A percentile compares a stretch with the other conserved stretches of the same genome.
Conservation (phyloP, 2,113 vertebrate species). For the Macquaria ambigua region DNA sequence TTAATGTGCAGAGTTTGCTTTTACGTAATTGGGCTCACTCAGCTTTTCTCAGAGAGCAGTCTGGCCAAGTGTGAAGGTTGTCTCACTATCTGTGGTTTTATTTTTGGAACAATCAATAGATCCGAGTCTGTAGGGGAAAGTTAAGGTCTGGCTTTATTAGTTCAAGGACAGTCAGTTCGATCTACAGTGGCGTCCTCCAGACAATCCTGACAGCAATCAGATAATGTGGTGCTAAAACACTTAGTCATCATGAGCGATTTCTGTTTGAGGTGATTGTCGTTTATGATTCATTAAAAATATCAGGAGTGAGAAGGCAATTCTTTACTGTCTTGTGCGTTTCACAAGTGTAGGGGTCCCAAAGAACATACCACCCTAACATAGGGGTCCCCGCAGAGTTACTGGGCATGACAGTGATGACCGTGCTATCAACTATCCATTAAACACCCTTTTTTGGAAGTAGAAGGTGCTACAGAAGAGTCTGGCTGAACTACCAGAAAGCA, state of each 20-base stretch:
- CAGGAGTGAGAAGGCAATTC: background rate
- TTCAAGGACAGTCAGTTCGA: constrained; percentile 54
- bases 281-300: constrained; percentile 7
- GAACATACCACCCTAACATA: too few species aligned
- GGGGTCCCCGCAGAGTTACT: background rate
- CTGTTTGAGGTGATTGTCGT: constrained; percentile 18
- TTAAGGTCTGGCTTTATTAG: constrained; percentile 53
- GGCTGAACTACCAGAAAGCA: background rate
- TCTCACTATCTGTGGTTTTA: constrained; percentile 23
- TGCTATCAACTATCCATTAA: background rate
- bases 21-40: background rate
- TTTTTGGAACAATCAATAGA: constrained; percentile 54
- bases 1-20: background rate
- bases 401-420: background rate
- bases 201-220: constrained; percentile 25
- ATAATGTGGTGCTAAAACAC: constrained; percentile 21
- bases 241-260: background rate
- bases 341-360: background rate
- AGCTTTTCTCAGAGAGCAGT: background rate
- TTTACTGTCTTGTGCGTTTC: background rate
- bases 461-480: background rate
- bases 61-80: constrained; percentile 55
- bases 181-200: constrained; percentile 33
- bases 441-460: background rate
- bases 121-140: constrained; percentile 22